phyloP scores from a whole-genome alignment of 2,888 invertebrate species.

The Nomada ferruginata region DNA sequence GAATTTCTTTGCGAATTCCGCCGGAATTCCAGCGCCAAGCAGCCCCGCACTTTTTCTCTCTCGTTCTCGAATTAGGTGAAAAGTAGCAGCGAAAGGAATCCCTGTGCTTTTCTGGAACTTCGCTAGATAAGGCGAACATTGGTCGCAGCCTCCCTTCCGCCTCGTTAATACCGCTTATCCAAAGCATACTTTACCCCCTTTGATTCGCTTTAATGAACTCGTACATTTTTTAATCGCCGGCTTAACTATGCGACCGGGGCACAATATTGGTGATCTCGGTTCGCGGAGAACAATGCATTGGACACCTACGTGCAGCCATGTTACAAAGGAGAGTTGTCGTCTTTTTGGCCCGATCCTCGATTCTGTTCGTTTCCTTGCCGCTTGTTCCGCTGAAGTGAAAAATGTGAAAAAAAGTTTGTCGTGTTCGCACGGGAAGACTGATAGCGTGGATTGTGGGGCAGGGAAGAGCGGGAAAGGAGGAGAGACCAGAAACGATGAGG shows the following conservation, averaged over 20 bases:
- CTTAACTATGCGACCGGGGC: not conserved
- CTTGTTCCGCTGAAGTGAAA: constrained; percentile 1
- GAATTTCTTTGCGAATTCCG: constrained; percentile 72
- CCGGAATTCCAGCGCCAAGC: constrained; percentile 65
- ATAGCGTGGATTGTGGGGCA: constrained; percentile 19
- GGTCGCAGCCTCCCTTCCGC: constrained; percentile 40
- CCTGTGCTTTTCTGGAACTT: constrained; percentile 50
- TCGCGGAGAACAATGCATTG: not conserved
- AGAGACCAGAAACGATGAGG: constrained; percentile 23
- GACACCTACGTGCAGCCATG: not conserved
- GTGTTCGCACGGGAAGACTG: constrained; percentile 29
- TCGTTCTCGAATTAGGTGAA: constrained; percentile 25
- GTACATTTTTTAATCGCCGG: not conserved
- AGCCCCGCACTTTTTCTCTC: constrained; percentile 21
- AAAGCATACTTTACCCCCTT: not conserved
- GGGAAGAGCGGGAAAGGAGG: constrained; percentile 11
- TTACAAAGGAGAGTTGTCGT: constrained; percentile 39
- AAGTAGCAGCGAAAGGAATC: constrained; percentile 44
- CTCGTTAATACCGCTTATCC: constrained; percentile 64
- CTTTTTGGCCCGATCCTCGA: constrained; percentile 8
- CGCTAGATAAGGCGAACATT: constrained; percentile 49
- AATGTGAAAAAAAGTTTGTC: constrained; percentile 8
- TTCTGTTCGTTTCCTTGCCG: not conserved
- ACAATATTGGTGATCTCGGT: not conserved
- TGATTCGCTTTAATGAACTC: constrained; percentile 33